Conservation (phyloP, 2,888 invertebrate species). For the Choreutis nemorana region DNA sequence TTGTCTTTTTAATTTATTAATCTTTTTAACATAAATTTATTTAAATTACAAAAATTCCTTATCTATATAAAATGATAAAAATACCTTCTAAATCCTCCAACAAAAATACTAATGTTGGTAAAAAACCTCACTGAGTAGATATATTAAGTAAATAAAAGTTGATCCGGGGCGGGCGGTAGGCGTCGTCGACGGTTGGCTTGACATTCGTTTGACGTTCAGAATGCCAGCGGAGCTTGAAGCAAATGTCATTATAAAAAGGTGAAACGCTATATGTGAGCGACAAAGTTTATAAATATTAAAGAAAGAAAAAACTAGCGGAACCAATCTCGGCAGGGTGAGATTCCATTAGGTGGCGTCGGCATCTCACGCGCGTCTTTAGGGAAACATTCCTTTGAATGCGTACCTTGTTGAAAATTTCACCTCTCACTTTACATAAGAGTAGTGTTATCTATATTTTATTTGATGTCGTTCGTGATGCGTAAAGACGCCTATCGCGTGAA, state of each 20-base stretch:
- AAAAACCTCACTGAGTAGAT: no score
- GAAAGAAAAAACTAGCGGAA: constrained; percentile 47
- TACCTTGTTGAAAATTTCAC: constrained; percentile 41
- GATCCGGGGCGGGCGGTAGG: no score
- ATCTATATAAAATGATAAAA: no score
- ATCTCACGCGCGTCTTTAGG: constrained; percentile 31
- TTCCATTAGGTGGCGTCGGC: constrained; percentile 40
- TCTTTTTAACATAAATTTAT: constrained; percentile 16
- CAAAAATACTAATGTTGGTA: no score
- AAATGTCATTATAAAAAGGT: constrained; percentile 48
- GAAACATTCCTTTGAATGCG: constrained; percentile 41
- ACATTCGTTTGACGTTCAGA: constrained; percentile 39
- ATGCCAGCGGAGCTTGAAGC: constrained; percentile 36
- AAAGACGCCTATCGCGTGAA: constrained; percentile 48
- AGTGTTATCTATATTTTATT: constrained; percentile 51
- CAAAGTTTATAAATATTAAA: constrained; percentile 57
- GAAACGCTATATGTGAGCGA: constrained; percentile 39
- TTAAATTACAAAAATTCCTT: no score
- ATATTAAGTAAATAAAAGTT: no score
- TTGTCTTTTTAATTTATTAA: constrained; percentile 37
- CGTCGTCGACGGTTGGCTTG: no score
- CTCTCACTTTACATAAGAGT: constrained; percentile 48
- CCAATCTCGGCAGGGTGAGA: constrained; percentile 49
- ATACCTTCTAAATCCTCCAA: not conserved
- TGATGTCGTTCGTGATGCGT: constrained; percentile 35